These are phyloP conservation scores for Hemichromis elongatus DNA, from an alignment of 2,113 vertebrate genomes.

Conservation along the genomic window DNA sequence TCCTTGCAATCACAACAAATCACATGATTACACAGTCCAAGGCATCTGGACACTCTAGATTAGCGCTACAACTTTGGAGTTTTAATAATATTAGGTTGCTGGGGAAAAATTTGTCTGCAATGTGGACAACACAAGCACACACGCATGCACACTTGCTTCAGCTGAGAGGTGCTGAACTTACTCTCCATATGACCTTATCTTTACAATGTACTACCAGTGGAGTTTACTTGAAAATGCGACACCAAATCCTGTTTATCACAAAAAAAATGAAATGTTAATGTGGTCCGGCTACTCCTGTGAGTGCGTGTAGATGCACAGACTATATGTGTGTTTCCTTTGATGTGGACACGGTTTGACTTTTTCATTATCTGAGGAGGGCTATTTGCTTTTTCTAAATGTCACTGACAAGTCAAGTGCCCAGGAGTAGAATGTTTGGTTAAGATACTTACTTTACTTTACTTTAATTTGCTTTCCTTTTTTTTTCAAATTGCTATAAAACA, in stretches of 20 bases:
- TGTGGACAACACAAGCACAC: background rate
- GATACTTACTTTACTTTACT: background rate
- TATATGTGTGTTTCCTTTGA: background rate
- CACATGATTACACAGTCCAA: background rate
- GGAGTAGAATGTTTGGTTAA: background rate
- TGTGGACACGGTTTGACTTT: conserved; percentile 1
- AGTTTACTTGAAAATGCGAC: conserved; percentile 33
- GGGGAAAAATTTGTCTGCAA: background rate
- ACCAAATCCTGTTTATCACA: conserved; percentile 21
- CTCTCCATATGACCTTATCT: conserved; percentile 28
- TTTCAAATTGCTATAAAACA: background rate
- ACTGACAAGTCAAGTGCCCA: background rate
- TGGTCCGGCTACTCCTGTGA: background rate
- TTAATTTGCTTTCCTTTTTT: background rate
- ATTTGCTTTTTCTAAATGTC: conserved; percentile 11
- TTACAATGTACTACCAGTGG: background rate
- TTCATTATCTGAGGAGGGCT: background rate
- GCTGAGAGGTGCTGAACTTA: conserved; percentile 14
- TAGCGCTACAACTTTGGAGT: conserved; percentile 1
- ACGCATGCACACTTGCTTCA: background rate
- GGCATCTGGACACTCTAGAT: conserved; percentile 50
- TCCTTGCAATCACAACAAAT: conserved; percentile 9
- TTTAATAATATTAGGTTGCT: background rate
- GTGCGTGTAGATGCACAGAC: background rate
- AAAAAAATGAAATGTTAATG: background rate